Conservation (phyloP, 2,113 vertebrate genomes). For the Murina feae region DNA sequence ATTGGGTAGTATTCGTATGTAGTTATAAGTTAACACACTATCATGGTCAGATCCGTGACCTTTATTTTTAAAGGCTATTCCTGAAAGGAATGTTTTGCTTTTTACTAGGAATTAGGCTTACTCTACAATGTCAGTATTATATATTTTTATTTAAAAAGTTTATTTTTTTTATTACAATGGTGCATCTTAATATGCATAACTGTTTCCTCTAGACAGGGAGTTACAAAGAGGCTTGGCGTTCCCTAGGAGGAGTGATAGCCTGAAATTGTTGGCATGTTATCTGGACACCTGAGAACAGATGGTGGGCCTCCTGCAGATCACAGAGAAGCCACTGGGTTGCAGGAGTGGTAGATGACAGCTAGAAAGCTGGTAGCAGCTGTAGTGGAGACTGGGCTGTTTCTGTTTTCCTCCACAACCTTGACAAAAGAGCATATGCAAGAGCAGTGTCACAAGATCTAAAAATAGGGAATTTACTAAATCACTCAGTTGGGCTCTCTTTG, state of each 20-base stretch:
- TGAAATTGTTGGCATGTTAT: background rate
- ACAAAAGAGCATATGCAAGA: background rate
- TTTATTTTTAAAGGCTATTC: constrained; percentile 14
- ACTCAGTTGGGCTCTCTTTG: background rate
- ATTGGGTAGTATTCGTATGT: background rate
- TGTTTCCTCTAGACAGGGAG: background rate
- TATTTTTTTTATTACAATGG: background rate
- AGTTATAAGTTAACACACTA: background rate
- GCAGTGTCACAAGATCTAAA: background rate
- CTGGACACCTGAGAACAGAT: background rate
- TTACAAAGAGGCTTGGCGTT: background rate
- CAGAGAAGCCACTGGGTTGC: background rate
- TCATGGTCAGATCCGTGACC: background rate
- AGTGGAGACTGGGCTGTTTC: background rate
- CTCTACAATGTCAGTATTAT: background rate
- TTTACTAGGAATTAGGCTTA: background rate
- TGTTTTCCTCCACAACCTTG: background rate
- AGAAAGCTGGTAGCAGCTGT: background rate
- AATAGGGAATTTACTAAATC: background rate
- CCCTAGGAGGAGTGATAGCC: background rate
- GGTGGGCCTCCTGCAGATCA: background rate
- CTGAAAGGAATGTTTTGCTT: background rate
- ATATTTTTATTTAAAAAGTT: background rate
- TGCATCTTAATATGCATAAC: background rate
- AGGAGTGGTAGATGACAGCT: background rate